phyloP scores from a whole-genome alignment of 1,140 invertebrate genomes.

The Schmidtea mediterranea region DNA sequence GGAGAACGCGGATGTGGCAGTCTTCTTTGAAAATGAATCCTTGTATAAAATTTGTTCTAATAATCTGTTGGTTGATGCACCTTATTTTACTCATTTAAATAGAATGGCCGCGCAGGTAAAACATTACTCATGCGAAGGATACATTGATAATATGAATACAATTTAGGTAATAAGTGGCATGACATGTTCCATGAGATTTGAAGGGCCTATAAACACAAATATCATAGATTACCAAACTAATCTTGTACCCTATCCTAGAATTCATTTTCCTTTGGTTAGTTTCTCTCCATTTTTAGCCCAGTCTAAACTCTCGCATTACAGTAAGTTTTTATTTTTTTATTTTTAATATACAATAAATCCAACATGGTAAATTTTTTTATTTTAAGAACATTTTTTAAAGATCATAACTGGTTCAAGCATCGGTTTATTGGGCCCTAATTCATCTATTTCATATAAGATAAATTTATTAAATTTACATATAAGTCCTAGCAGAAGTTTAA shows the following conservation, averaged over 20 bases:
- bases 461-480: too few species aligned
- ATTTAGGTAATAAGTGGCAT: conserved; percentile 34
- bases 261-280: conserved; percentile 15
- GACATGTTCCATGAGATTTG: background rate
- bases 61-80: conserved; percentile 11
- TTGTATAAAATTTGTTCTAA: conserved; percentile 16
- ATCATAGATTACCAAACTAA: conserved; percentile 30
- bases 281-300: background rate
- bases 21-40: conserved; percentile 20
- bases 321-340: too few species aligned
- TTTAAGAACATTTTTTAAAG: too few species aligned
- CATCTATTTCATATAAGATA: too few species aligned
- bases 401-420: too few species aligned
- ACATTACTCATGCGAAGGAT: conserved; percentile 13
- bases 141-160: conserved; percentile 27
- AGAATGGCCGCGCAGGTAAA: conserved; percentile 15
- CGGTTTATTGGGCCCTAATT: too few species aligned
- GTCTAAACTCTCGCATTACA: conserved; percentile 27
- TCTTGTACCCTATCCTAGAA: conserved; percentile 26
- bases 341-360: too few species aligned
- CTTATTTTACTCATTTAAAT: conserved; percentile 20
- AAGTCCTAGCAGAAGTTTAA: too few species aligned
- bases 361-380: too few species aligned
- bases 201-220: conserved; percentile 26
- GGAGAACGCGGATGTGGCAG: background rate